Base-by-base conservation (phyloP, 2,888 invertebrate genomes). In the Seira musarum region DNA sequence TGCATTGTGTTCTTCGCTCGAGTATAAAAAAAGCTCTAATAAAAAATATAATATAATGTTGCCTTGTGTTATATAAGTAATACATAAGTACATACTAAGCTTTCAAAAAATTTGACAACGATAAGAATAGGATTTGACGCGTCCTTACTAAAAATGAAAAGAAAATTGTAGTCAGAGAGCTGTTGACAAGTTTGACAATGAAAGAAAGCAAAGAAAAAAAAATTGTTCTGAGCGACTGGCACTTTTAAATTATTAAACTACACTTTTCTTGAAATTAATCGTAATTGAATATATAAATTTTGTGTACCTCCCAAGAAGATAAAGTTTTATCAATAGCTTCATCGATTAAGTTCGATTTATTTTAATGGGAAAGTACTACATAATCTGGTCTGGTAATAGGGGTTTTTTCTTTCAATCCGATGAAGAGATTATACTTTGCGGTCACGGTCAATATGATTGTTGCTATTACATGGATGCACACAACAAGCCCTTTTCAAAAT, bases 111-210 rank as follows among this genome's bases (percentile, higher is more conserved):
- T 61, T 24, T 46, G 63, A 63, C 22, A 63, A 60, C 40, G 68
- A 68, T 24, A 68, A 17, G 22, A 24, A 5, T 5, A 10, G 17
- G 19, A 25, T n/a, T n/a, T n/a, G n/a, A n/a, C n/a, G n/a, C n/a
- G n/a, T n/a, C n/a, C n/a, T n/a, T n/a, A n/a, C n/a, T n/a, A 46
- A 22, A 40, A 0, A 61, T 15, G 40, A 22, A 61, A 35, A 61
- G 72, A 65, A 64, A 64, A 69, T 57, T 79, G 78, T 63, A 79
- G 78, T n/a, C n/a, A n/a, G n/a, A 72, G 72, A 79, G 72, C 72
- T 79, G 78, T 79, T 79, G 78, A 78, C 72, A 78, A 72, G 46
- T 72, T 78, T n/a, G n/a, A n/a, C n/a, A n/a, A n/a, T n/a, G n/a
- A n/a, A n/a, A n/a, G n/a, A n/a, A n/a, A n/a, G n/a, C n/a, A n/a